Evolutionary conservation across 2,797 vertebrate species (phyloP).

Genomic region (Spinibarbus caldwelli): DNA sequence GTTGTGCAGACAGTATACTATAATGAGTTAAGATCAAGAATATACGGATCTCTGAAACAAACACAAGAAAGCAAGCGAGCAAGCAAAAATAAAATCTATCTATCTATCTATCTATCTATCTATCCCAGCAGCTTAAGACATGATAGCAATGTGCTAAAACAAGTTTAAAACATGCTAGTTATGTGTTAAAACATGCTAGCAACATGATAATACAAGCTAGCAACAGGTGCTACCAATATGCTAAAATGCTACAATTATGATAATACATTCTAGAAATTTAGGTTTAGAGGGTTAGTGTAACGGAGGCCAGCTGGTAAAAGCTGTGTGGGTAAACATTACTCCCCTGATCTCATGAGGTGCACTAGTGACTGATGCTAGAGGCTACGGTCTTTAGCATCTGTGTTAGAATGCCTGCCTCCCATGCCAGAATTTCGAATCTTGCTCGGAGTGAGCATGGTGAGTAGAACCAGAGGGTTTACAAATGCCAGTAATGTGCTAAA

Average conservation of each 20-base stretch:
- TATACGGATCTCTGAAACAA: not conserved
- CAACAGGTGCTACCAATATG: not conserved
- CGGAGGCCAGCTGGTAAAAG: not conserved
- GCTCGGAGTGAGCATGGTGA: not conserved
- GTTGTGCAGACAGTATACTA: not conserved
- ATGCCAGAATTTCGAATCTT: not conserved
- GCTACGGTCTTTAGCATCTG: not conserved
- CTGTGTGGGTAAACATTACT: not conserved
- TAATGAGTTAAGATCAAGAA: slow-evolving; percentile 3
- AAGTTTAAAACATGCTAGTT: not conserved
- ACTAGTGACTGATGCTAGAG: not conserved
- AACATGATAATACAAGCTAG: not conserved
- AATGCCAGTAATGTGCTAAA: not conserved
- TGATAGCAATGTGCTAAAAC: not conserved
- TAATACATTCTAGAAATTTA: not conserved
- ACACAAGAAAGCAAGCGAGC: slow-evolving; percentile 35
- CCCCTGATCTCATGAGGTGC: not conserved
- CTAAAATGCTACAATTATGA: not conserved
- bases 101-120: not conserved
- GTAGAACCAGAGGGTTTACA: not conserved
- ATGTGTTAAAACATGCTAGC: not conserved
- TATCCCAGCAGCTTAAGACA: not conserved
- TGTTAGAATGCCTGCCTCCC: not conserved
- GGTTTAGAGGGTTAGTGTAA: not conserved
- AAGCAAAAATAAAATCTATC: not conserved